Conservation (phyloP, 2,113 vertebrate genomes). For the Otis tarda region DNA sequence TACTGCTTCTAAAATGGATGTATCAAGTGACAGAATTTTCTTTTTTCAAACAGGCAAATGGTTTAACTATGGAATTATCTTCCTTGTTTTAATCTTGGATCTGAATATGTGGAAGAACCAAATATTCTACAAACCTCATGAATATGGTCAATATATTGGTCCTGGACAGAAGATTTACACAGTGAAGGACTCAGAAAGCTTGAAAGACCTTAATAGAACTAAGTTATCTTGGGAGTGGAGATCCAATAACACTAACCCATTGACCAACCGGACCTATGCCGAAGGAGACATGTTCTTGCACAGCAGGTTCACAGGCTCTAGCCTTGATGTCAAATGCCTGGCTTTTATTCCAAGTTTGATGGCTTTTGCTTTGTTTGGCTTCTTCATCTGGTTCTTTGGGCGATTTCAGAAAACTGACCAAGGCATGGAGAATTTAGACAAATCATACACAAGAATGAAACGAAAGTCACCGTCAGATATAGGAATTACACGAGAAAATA, state of each 20-base stretch:
- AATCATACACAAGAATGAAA: slow-evolving; percentile 91
- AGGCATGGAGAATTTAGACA: slow-evolving; percentile 90
- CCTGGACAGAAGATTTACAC: slow-evolving; percentile 96
- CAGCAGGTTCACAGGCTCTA: slow-evolving; percentile 89
- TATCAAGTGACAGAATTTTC: slow-evolving; percentile 50
- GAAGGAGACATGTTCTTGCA: slow-evolving; percentile 92
- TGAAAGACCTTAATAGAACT: slow-evolving; percentile 89
- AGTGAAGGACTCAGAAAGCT: slow-evolving; percentile 90
- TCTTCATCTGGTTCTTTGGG: slow-evolving; percentile 95
- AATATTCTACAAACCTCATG: slow-evolving; percentile 97
- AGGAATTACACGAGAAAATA: slow-evolving; percentile 88
- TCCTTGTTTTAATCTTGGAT: slow-evolving; percentile 96
- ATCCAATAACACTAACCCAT: slow-evolving; percentile 83
- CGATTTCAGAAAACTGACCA: slow-evolving; percentile 93
- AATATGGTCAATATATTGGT: slow-evolving; percentile 95
- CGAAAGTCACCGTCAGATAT: slow-evolving; percentile 92
- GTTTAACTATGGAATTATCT: slow-evolving; percentile 99
- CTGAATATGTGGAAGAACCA: slow-evolving; percentile 99
- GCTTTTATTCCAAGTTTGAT: slow-evolving; percentile 93
- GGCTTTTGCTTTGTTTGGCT: slow-evolving; percentile 93
- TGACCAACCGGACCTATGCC: slow-evolving; percentile 85
- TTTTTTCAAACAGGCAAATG: slow-evolving; percentile 89
- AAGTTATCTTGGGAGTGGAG: slow-evolving; percentile 93
- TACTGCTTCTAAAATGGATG: background rate
- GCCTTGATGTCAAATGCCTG: slow-evolving; percentile 92